Evolutionary conservation across 2,888 invertebrate species (phyloP).

Genomic region (Zeuzera pyrina): DNA sequence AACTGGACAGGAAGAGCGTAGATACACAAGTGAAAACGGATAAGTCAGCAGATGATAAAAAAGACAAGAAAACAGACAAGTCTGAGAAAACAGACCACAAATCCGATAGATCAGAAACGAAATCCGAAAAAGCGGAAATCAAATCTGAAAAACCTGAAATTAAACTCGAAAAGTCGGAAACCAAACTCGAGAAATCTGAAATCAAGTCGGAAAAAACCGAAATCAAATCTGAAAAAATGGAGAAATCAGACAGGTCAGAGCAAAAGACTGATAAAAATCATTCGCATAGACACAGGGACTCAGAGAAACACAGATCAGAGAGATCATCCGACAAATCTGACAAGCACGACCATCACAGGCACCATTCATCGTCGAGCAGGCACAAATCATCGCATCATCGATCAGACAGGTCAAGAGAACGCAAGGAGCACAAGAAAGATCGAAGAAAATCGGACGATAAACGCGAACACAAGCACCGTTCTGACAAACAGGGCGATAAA

Average conservation of each 20-base stretch:
- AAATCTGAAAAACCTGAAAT: slow-evolving; percentile 14
- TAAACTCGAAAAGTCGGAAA: slow-evolving; percentile 6
- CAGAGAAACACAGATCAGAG: slow-evolving; percentile 25
- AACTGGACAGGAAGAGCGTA: slow-evolving; percentile 45
- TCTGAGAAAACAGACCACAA: slow-evolving; percentile 7
- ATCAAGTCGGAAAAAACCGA: slow-evolving; percentile 15
- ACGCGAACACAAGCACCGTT: slow-evolving; percentile 33
- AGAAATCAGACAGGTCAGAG: slow-evolving; percentile 13
- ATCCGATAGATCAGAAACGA: slow-evolving; percentile 8
- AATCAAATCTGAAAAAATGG: slow-evolving; percentile 13
- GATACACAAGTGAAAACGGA: slow-evolving; percentile 38
- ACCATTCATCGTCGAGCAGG: slow-evolving; percentile 47
- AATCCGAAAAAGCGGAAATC: slow-evolving; percentile 13
- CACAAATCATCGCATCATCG: slow-evolving; percentile 47
- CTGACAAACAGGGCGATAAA: slow-evolving; percentile 12
- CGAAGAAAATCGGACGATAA: slow-evolving; percentile 38
- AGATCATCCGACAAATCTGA: slow-evolving; percentile 20
- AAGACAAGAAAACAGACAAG: slow-evolving; percentile 23
- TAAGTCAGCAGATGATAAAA: slow-evolving; percentile 35
- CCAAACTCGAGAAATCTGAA: slow-evolving; percentile 9
- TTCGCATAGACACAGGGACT: slow-evolving; percentile 38
- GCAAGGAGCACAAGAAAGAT: slow-evolving; percentile 40
- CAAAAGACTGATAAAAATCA: slow-evolving; percentile 25
- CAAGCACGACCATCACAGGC: slow-evolving; percentile 43
- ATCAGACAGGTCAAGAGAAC: slow-evolving; percentile 34